Conservation (phyloP, 2,888 invertebrate genomes). For the Sericinus montela region DNA sequence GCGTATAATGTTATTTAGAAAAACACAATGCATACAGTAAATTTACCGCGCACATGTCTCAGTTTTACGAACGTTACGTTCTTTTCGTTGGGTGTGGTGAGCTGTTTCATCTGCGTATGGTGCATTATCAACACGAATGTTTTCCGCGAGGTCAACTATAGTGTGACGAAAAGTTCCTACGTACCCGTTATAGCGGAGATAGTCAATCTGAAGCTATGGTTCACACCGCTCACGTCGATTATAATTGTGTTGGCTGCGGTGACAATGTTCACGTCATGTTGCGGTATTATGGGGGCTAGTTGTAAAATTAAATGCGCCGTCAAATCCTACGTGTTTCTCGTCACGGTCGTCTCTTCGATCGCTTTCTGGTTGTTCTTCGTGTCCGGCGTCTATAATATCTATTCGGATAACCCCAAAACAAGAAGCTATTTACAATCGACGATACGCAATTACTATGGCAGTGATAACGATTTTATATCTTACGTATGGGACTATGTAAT, state of each 20-base stretch:
- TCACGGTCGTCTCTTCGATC: conserved; percentile 38
- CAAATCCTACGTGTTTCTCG: conserved; percentile 59
- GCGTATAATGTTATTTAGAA: not conserved
- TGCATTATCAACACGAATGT: conserved; percentile 58
- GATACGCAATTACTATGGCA: conserved; percentile 48
- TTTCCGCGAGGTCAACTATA: conserved; percentile 62
- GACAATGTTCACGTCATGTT: conserved; percentile 59
- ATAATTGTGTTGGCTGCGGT: conserved; percentile 47
- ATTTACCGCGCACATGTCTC: conserved; percentile 62
- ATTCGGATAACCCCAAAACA: conserved; percentile 47
- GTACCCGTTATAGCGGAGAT: conserved; percentile 50
- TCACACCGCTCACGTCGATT: conserved; percentile 52
- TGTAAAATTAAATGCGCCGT: conserved; percentile 61
- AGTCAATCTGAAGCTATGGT: conserved; percentile 54
- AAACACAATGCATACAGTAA: conserved; percentile 53
- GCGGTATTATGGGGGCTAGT: conserved; percentile 62
- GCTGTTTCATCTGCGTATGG: conserved; percentile 55
- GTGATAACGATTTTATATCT: conserved; percentile 54
- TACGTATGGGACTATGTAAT: conserved; percentile 55
- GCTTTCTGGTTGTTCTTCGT: conserved; percentile 60
- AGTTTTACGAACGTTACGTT: conserved; percentile 61
- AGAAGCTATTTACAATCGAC: conserved; percentile 37
- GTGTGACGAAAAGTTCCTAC: conserved; percentile 51
- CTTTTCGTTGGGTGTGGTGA: conserved; percentile 45
- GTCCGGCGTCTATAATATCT: conserved; percentile 56